These are phyloP conservation scores for Pagetopsis macropterus DNA, from an alignment of 2,797 vertebrate genomes.

Conservation along the genomic window DNA sequence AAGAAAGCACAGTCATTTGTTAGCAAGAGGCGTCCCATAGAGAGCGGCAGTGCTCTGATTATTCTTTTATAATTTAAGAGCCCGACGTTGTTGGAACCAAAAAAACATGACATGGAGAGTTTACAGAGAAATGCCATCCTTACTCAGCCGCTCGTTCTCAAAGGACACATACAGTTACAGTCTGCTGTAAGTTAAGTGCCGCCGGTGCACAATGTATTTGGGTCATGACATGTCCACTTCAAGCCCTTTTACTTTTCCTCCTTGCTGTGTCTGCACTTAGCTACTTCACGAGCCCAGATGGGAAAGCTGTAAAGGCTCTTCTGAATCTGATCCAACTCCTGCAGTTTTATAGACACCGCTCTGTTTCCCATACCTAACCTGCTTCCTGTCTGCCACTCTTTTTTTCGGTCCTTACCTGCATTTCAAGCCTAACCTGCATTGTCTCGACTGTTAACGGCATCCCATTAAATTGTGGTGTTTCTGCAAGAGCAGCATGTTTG, in stretches of 20 bases:
- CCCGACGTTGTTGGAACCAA: conserved; percentile 30
- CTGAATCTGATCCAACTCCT: conserved; percentile 23
- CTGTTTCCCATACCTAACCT: not conserved
- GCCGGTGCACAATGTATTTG: conserved; percentile 56
- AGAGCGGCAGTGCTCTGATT: conserved; percentile 62
- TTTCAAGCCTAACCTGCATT: conserved; percentile 39
- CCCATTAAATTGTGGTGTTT: conserved; percentile 47
- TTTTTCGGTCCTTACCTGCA: conserved; percentile 12
- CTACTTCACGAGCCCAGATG: conserved; percentile 24
- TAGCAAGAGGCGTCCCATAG: conserved; percentile 56
- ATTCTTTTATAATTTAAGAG: conserved; percentile 68
- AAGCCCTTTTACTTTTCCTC: conserved; percentile 26
- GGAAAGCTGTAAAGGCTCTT: conserved; percentile 1
- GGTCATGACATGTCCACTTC: conserved; percentile 63
- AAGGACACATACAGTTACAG: conserved; percentile 22
- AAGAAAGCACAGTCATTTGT: conserved; percentile 57
- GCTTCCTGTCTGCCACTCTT: conserved; percentile 5
- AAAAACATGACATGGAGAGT: conserved; percentile 48
- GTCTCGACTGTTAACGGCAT: conserved; percentile 22
- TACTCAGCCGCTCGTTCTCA: conserved; percentile 31
- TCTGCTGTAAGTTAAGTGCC: conserved; percentile 56
- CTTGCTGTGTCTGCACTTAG: conserved; percentile 32
- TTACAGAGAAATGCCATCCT: conserved; percentile 40
- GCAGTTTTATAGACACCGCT: not conserved
- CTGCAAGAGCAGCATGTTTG: conserved; percentile 49